Base-by-base conservation (phyloP, 2,797 vertebrate species). In the Enteromius thamalakanensis region DNA sequence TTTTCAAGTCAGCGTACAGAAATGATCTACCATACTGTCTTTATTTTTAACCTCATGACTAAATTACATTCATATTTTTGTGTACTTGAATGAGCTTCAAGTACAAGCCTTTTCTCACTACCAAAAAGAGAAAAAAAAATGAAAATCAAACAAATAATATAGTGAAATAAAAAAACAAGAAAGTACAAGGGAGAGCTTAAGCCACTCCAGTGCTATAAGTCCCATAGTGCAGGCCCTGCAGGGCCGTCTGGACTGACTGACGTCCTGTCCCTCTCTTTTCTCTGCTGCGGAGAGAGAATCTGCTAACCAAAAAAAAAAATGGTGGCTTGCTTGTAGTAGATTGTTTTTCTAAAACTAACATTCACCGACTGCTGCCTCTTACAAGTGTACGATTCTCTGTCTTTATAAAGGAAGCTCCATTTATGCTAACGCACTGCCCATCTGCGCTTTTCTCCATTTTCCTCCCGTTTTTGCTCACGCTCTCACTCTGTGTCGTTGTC, bases 41-140 rank as follows among this genome's bases (percentile, higher is more conserved):
- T 91, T 93, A 93, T 92, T 93, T 93, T 93, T 92, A 93, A 94
- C 92, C 93, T 94, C 91, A 91, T 92, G 92, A 95, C 94, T 94
- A 95, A 95, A 93, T 92, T 95, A 96, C 94, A 96, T 96, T 96
- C 95, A 94, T 94, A 89, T 94, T 93, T 89, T 91, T 90, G 90
- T 92, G 93, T 89, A 93, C 91, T 88, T 86, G 86, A 90, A 89
- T 67, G 87, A 92, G 90, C 85, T 85, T 89, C 91, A 91, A 91
- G 90, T 91, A 90, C 90, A 93, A 93, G 87, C 90, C 93, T 91
- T 91, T 88, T 93, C 91, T 92, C 90, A 90, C 92, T 85, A 90
- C 91, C 91, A 90, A 91, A 91, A 91, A 90, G 90, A 92, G 92
- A 82, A 85, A 88, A 84, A 32, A 34, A 71, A 87, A 83, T 72